Conservation (phyloP, 2,797 vertebrate genomes). For the Garrulus glandarius region DNA sequence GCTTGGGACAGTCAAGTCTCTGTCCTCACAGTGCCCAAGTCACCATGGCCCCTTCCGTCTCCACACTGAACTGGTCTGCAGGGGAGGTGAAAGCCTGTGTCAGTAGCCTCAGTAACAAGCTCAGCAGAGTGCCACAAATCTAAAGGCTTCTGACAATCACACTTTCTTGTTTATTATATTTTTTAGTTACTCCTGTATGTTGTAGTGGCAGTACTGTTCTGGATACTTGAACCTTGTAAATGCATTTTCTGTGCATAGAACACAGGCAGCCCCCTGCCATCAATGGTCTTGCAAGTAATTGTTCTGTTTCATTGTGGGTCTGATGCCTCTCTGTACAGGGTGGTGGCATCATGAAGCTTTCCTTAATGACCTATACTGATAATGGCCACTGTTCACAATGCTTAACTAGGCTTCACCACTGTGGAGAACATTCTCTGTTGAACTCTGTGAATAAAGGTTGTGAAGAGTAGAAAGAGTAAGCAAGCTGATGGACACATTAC, state of each 20-base stretch:
- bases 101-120: not conserved
- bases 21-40: constrained; percentile 2
- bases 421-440: not conserved
- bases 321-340: not conserved
- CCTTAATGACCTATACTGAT: not conserved
- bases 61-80: not conserved
- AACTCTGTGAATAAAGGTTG: not conserved
- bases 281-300: not conserved
- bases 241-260: not conserved
- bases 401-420: not conserved
- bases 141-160: not conserved
- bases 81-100: not conserved
- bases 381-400: not conserved
- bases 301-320: not conserved
- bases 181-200: not conserved
- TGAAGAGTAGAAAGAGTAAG: not conserved
- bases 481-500: not conserved
- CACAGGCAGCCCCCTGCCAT: not conserved
- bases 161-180: not conserved
- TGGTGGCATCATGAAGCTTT: not conserved
- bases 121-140: not conserved
- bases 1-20: constrained; percentile 42
- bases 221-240: not conserved
- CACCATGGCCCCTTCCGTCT: not conserved
- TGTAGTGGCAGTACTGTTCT: not conserved